phyloP scores from a whole-genome alignment of 2,113 vertebrate genomes.

The Saccopteryx leptura region DNA sequence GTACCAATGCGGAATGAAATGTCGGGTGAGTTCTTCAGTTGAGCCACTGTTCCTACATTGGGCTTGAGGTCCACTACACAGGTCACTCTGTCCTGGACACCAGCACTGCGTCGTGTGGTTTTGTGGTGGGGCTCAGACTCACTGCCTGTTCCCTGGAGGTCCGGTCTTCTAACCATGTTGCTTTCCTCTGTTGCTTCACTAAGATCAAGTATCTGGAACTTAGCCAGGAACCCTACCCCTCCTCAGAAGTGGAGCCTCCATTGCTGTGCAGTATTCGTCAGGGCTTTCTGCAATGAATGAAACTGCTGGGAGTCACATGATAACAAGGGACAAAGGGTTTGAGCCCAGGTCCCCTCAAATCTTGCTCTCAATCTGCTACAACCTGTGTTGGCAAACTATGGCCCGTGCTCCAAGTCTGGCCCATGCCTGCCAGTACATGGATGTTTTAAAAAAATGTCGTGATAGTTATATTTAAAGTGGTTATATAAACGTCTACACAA shows the following conservation, averaged over 20 bases:
- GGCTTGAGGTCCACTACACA: not conserved
- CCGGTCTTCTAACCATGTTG: not conserved
- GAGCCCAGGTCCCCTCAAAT: not conserved
- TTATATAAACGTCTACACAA: not conserved
- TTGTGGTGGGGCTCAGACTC: not conserved
- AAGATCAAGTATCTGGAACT: not conserved
- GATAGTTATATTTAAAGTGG: not conserved
- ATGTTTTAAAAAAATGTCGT: not conserved
- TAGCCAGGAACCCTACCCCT: not conserved
- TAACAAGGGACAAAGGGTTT: not conserved
- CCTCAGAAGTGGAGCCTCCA: not conserved
- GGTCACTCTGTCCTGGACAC: not conserved
- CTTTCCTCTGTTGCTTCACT: not conserved
- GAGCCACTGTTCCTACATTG: not conserved
- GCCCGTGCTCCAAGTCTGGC: not conserved
- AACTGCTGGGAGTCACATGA: not conserved
- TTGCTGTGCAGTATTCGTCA: not conserved
- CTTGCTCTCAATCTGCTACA: not conserved
- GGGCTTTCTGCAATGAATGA: not conserved
- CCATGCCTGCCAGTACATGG: not conserved
- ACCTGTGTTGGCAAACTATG: not conserved
- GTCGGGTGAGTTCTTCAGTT: not conserved
- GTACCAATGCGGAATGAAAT: not conserved
- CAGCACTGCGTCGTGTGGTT: not conserved
- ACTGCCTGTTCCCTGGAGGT: not conserved